Evolutionary conservation across 2,888 invertebrate genomes (phyloP).

Genomic region (Scaptomyza caliginosa): DNA sequence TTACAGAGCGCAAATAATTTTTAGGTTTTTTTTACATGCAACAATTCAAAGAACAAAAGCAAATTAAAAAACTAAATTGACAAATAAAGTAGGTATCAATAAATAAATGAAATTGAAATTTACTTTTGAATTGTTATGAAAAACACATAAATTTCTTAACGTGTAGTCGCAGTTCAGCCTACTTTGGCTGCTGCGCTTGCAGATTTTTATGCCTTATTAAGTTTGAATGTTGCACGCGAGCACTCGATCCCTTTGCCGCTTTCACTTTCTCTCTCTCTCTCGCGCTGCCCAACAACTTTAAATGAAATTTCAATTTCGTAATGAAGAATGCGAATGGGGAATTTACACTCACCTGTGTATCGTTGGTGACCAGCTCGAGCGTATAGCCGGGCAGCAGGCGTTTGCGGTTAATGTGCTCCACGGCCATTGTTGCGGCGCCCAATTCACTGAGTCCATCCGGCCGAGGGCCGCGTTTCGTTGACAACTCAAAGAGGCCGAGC

Average conservation of each 20-base stretch:
- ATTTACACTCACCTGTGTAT: constrained; percentile 90
- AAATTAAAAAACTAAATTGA: neutral
- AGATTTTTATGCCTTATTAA: constrained; percentile 76
- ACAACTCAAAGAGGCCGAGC: constrained; percentile 92
- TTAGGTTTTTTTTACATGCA: neutral
- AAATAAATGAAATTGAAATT: neutral
- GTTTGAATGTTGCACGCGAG: constrained; percentile 73
- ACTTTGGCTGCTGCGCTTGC: constrained; percentile 42
- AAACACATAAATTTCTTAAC: neutral
- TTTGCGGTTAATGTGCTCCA: constrained; percentile 90
- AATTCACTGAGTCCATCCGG: constrained; percentile 90
- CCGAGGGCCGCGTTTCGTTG: constrained; percentile 87
- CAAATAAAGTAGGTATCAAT: neutral
- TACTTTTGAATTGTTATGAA: neutral
- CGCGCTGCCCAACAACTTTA: constrained; percentile 17
- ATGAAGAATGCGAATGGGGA: constrained; percentile 34
- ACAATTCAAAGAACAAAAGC: neutral
- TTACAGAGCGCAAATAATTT: constrained; percentile 1
- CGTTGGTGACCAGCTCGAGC: constrained; percentile 91
- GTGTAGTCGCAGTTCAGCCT: constrained; percentile 10
- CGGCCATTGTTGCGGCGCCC: constrained; percentile 91
- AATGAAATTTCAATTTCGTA: constrained; percentile 78
- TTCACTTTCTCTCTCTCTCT: neutral
- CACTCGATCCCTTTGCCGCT: constrained; percentile 2
- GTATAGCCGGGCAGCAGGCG: constrained; percentile 88